Evolutionary conservation across 2,797 vertebrate species (phyloP), one percentile per base, ranked within the genome.

Genomic region (Stomatorhinus walkeri): DNA sequence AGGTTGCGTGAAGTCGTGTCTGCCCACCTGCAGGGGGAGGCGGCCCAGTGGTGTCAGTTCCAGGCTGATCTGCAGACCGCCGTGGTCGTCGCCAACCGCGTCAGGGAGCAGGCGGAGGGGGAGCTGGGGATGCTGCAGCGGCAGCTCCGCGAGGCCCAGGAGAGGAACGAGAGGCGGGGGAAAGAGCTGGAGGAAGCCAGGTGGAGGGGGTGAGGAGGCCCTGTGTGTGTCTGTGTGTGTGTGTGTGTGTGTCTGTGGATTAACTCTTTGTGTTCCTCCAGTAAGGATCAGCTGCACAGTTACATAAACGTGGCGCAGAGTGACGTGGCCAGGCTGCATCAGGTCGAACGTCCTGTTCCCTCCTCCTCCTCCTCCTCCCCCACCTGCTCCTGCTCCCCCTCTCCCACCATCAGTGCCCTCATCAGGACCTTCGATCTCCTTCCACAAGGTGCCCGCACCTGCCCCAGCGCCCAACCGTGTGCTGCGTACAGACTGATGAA

Each of bases 401-500:
- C 98, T 0, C 97, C 97, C 43, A 98, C 98, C 0, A 97, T 99
- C 32, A 98, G 98, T 92, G 98, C 97, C 0, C 97, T 99, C 93
- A 99, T 98, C 94, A 99, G 98, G 91, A 98, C 97, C 89, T 99
- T 99, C 0, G 97, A 99, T 94, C 98, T 96, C 64, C 97, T 97
- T 85, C 98, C 98, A 5, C 96, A 96, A 96, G 96, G 97, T 97
- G 92, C 3, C 0, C 36, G 5, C 32, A 87, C 9, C 24, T 22
- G 3, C 46, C 56, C 16, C 22, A 7, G 12, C 0, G 1, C 49
- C 49, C 49, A 32, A 2, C 79, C 43, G 4, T 83, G 43, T 83
- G 16, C 16, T 83, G 19, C 10, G 76, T 48, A 48, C 16, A 40
- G 6, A 40, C 14, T 81, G 76, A 48, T 81, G 76, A 46, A n/a